A percentile compares a stretch with the other conserved stretches of the same genome.
Conservation (phyloP, 2,113 vertebrate genomes). For the Casuarius casuarius region DNA sequence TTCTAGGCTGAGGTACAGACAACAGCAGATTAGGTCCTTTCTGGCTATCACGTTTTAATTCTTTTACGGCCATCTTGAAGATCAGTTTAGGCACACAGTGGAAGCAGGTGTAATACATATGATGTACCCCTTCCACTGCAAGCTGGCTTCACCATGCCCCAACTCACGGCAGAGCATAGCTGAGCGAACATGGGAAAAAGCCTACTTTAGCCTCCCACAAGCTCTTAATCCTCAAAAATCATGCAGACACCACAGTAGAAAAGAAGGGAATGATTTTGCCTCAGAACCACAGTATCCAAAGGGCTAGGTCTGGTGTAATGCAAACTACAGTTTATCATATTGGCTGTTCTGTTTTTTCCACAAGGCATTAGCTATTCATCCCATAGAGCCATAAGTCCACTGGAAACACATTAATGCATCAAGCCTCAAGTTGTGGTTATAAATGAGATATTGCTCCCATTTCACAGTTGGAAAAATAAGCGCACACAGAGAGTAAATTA, state of each 20-base stretch:
- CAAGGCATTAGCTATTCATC: not conserved
- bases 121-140: not conserved
- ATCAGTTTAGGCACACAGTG: not conserved
- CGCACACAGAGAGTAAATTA: not conserved
- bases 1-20: not conserved
- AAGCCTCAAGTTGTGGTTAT: not conserved
- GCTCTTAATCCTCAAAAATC: not conserved
- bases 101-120: not conserved
- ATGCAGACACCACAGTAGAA: not conserved
- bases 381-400: not conserved
- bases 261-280: not conserved
- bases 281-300: not conserved
- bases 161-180: accelerated
- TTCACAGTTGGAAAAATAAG: constrained; percentile 4
- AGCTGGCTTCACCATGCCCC: not conserved
- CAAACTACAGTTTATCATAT: not conserved
- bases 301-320: not conserved
- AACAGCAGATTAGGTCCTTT: not conserved
- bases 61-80: not conserved
- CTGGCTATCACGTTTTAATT: not conserved
- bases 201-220: not conserved
- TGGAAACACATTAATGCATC: not conserved
- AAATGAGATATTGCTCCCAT: not conserved
- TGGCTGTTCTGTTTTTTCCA: not conserved
- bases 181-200: not conserved